Conservation (phyloP, 2,113 vertebrate genomes). For the Centropus unirufus region DNA sequence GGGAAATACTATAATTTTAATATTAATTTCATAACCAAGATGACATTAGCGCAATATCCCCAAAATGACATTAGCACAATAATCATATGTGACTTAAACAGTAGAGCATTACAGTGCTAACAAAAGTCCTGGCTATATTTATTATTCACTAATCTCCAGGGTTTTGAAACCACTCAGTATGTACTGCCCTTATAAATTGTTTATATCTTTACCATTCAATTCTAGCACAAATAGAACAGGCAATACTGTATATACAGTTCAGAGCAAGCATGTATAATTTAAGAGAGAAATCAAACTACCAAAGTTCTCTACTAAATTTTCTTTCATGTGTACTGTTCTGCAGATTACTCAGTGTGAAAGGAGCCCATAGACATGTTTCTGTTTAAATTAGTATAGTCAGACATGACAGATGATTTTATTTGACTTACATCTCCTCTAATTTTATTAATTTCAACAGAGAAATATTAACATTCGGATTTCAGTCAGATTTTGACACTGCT, state of each 20-base stretch:
- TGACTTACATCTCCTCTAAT: background rate
- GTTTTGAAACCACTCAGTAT: slow-evolving; percentile 19
- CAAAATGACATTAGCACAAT: background rate
- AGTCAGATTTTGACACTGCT: slow-evolving; percentile 34
- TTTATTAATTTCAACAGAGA: slow-evolving; percentile 9
- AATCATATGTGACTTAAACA: background rate
- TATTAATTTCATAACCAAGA: background rate
- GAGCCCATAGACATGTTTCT: background rate
- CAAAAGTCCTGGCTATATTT: background rate
- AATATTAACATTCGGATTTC: slow-evolving; percentile 37
- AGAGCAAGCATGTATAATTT: slow-evolving; percentile 19
- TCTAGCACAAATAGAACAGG: slow-evolving; percentile 34
- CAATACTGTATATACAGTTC: slow-evolving; percentile 23
- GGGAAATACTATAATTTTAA: background rate
- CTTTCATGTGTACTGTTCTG: background rate
- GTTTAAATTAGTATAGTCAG: background rate
- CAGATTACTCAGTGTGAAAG: background rate
- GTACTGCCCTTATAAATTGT: slow-evolving; percentile 36
- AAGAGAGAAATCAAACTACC: slow-evolving; percentile 14
- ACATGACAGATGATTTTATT: slow-evolving; percentile 9
- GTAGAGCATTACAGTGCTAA: background rate
- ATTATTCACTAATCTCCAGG: slow-evolving; percentile 27
- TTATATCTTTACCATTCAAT: slow-evolving; percentile 45
- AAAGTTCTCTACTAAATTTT: background rate
- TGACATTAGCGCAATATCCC: background rate